A percentile compares a stretch with the other conserved stretches of the same genome.
These are phyloP conservation scores for Griposia aprilina DNA, from an alignment of 2,888 invertebrate species.

Conservation along the genomic window DNA sequence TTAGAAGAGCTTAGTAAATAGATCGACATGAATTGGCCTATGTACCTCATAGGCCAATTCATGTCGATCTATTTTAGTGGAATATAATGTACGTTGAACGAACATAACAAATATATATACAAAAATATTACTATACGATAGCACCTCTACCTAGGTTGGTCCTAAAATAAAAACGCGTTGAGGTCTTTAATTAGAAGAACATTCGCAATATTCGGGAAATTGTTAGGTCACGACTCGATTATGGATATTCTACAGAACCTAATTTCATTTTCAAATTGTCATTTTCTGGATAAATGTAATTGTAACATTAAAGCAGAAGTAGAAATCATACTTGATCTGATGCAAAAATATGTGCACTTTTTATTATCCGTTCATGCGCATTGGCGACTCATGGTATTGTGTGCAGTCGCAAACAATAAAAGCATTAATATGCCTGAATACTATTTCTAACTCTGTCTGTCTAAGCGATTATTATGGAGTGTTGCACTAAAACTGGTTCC, in stretches of 20 bases:
- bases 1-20: background rate
- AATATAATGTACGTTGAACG: background rate
- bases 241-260: background rate
- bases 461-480: conserved; percentile 61
- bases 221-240: background rate
- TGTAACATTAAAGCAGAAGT: background rate
- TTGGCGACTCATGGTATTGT: conserved; percentile 26
- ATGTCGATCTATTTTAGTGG: background rate
- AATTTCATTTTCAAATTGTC: background rate
- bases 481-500: conserved; percentile 82
- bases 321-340: background rate
- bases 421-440: conserved; percentile 40
- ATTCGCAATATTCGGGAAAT: background rate
- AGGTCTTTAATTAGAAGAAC: conserved; percentile 5
- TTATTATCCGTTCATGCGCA: background rate
- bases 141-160: no score
- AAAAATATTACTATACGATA: background rate
- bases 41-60: background rate
- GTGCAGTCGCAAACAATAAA: conserved; percentile 45
- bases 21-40: no score
- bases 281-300: background rate
- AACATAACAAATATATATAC: background rate
- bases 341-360: conserved; percentile 13
- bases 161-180: background rate
- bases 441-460: conserved; percentile 55